Evolutionary conservation across 2,888 invertebrate species (phyloP).

Genomic region (Agelastica alni): DNA sequence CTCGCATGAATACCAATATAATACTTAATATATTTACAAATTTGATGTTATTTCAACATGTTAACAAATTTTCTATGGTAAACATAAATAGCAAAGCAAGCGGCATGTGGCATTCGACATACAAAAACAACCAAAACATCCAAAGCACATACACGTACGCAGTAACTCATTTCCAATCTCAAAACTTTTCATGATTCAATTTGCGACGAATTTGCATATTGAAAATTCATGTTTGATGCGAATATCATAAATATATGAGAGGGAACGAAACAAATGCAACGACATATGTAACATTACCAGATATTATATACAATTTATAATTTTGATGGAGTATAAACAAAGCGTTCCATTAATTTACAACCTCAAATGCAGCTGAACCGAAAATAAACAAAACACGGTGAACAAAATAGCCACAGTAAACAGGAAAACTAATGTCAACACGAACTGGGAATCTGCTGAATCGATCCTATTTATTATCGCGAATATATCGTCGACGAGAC

Average conservation of each 20-base stretch:
- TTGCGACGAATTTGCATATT: slow-evolving; percentile 28
- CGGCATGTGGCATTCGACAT: neutral
- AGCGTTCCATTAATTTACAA: slow-evolving; percentile 48
- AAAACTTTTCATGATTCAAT: slow-evolving; percentile 29
- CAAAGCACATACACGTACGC: slow-evolving; percentile 3
- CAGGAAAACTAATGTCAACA: slow-evolving; percentile 48
- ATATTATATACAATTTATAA: slow-evolving; percentile 49
- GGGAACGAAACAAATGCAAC: slow-evolving; percentile 30
- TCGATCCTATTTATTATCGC: slow-evolving; percentile 44
- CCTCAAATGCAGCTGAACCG: slow-evolving; percentile 47
- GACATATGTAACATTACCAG: slow-evolving; percentile 43
- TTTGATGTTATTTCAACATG: neutral
- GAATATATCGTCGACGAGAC: slow-evolving; percentile 36
- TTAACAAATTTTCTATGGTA: slow-evolving; percentile 2
- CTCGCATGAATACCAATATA: neutral
- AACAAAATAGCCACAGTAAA: slow-evolving; percentile 46
- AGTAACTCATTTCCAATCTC: slow-evolving; percentile 21
- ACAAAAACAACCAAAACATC: slow-evolving; percentile 5
- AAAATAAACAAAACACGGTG: slow-evolving; percentile 45
- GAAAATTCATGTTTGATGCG: slow-evolving; percentile 27
- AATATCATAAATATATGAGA: slow-evolving; percentile 33
- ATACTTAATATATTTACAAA: neutral
- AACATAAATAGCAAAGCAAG: slow-evolving; percentile 13
- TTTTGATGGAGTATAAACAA: slow-evolving; percentile 45
- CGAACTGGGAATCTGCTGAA: slow-evolving; percentile 45